Percentiles rank a stretch among this genome's conserved stretches.
phyloP scores from a whole-genome alignment of 2,888 invertebrate genomes.

The Urechis unicinctus region DNA sequence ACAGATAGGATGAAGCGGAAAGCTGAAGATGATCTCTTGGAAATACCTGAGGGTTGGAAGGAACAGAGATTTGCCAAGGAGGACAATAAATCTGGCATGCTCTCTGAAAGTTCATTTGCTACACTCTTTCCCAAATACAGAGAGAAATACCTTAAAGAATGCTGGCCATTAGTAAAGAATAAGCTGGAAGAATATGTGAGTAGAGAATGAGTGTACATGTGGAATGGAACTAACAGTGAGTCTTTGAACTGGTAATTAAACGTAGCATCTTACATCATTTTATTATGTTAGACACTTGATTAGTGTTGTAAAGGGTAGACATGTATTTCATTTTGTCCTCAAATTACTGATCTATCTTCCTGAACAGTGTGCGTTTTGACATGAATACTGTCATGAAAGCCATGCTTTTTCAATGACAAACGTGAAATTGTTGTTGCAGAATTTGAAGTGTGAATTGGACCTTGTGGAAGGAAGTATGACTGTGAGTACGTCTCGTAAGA shows the following conservation, averaged over 20 bases:
- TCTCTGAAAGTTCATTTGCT: constrained; percentile 93
- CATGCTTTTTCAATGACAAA: background rate
- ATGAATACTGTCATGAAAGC: no score
- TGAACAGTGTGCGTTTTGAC: no score
- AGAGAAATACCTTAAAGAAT: constrained; percentile 88
- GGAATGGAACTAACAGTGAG: no score
- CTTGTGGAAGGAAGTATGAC: constrained; percentile 89
- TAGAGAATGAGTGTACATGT: constrained; percentile 5
- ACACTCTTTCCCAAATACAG: constrained; percentile 95
- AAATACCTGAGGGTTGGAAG: constrained; percentile 52
- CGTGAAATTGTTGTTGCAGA: constrained; percentile 42
- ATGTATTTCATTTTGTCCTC: no score
- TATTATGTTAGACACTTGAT: no score
- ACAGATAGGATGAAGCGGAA: constrained; percentile 2
- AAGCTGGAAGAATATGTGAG: constrained; percentile 65
- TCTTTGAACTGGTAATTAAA: no score
- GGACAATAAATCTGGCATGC: constrained; percentile 80
- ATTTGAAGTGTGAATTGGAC: constrained; percentile 79
- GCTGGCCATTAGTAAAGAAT: constrained; percentile 91
- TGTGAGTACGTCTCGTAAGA: constrained; percentile 86
- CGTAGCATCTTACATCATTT: no score
- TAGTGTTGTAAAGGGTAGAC: no score
- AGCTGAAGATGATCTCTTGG: constrained; percentile 29
- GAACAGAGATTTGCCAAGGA: constrained; percentile 72
- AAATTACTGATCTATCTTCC: no score